Evolutionary conservation across 2,888 invertebrate species (phyloP).

Genomic region (Drosophila lacicola): DNA sequence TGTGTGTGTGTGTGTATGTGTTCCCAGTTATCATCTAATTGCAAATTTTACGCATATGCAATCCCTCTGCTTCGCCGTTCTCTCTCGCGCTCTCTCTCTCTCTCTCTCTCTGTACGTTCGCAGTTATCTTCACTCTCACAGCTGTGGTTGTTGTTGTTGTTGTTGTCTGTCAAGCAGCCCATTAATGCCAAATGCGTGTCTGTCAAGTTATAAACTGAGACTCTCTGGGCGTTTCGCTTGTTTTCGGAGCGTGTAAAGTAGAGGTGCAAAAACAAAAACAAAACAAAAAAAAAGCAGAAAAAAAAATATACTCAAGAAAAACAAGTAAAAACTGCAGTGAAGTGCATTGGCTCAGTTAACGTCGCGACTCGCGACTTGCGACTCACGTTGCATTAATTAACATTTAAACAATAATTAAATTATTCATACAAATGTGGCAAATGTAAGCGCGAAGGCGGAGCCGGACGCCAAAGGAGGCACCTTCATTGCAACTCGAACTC

Average conservation of each 20-base stretch:
- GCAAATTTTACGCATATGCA: constrained; percentile 53
- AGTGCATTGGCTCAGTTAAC: constrained; percentile 56
- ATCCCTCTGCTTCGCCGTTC: neutral
- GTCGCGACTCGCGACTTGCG: constrained; percentile 28
- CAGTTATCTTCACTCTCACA: constrained; percentile 35
- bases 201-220: constrained; percentile 77
- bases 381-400: constrained; percentile 83
- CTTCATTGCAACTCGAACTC: constrained; percentile 33
- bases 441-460: constrained; percentile 48
- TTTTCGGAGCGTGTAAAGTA: constrained; percentile 53
- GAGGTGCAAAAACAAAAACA: constrained; percentile 48
- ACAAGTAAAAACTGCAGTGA: constrained; percentile 16
- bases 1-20: constrained; percentile 5
- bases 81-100: neutral
- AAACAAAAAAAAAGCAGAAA: constrained; percentile 5
- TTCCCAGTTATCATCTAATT: constrained; percentile 49
- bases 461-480: constrained; percentile 20
- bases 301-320: neutral
- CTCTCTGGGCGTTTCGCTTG: constrained; percentile 43
- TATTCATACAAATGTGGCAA: constrained; percentile 83
- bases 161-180: constrained; percentile 69
- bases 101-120: constrained; percentile 14
- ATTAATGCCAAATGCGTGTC: constrained; percentile 83
- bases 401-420: constrained; percentile 84
- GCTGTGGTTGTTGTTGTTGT: constrained; percentile 38